These are phyloP conservation scores for Vanessa cardui DNA, from an alignment of 2,888 invertebrate genomes.

Conservation along the genomic window DNA sequence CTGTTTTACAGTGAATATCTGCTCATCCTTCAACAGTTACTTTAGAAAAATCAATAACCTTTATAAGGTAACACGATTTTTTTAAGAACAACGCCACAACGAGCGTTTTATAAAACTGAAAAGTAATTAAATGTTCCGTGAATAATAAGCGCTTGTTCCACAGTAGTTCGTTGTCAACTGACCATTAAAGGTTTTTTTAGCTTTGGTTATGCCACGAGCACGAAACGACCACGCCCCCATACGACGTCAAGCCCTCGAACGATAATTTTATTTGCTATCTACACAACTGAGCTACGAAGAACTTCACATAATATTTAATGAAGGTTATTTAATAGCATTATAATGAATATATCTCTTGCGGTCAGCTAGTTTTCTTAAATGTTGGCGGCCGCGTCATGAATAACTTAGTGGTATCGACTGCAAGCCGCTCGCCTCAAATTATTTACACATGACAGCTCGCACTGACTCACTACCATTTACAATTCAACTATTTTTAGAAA, in stretches of 20 bases:
- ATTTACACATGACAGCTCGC: constrained; percentile 69
- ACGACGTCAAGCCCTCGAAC: constrained; percentile 37
- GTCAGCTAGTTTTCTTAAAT: constrained; percentile 36
- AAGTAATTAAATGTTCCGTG: neutral
- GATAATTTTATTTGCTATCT: neutral
- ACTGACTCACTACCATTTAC: constrained; percentile 43
- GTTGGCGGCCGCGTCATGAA: constrained; percentile 70
- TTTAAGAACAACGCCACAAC: no score
- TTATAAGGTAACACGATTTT: no score
- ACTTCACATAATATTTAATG: neutral
- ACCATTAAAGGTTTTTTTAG: constrained; percentile 46
- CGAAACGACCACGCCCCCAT: constrained; percentile 52
- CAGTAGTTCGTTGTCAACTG: constrained; percentile 56
- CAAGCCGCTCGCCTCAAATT: constrained; percentile 66
- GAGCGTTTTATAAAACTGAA: no score
- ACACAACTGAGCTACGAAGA: neutral
- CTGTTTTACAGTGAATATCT: constrained; percentile 4
- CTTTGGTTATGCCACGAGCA: constrained; percentile 54
- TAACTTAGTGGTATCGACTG: constrained; percentile 79
- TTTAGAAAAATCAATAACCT: no score
- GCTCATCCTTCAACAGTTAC: neutral
- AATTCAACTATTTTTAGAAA: constrained; percentile 62
- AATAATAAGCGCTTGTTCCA: constrained; percentile 35
- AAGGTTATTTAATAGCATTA: neutral
- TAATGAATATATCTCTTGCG: neutral